Evolutionary conservation across 2,888 invertebrate species (phyloP), one percentile per base, ranked within the genome.

Genomic region (Eupithecia exiguata): DNA sequence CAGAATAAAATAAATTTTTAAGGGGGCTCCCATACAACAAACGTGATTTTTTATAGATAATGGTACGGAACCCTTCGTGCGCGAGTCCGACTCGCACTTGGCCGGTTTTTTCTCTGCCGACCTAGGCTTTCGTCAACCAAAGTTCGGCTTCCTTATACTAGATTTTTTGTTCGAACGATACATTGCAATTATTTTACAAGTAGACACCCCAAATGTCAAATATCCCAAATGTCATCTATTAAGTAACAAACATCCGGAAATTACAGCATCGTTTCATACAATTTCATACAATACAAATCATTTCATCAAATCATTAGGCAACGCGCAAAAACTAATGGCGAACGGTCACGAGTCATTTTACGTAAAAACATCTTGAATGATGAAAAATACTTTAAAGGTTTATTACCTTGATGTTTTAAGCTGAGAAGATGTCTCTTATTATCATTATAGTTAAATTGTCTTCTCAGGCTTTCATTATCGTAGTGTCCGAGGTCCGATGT

Each of bases 251-350:
- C 14, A 43, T 66, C 66, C 63, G 70, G 70, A 70, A 70, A 46
- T 70, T 46, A 46, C 70, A 21, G 62, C 63, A 63, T 70, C 46
- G 14, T 70, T 69, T 69, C 62, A 70, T 63, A 66, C 16, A 46
- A 63, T 63, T 66, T 43, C 40, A 43, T 66, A 38, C 36, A 65
- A 66, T 66, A 38, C 36, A 5, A 65, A 65, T 65, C n/a, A 65
- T 65, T 65, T 65, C 63, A 65, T 65, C 66, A 66, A 66, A 66
- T 66, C 66, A 70, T 70, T 70, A 70, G 63, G 70, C 46, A 70
- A 70, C 35, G 10, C 16, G 62, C 62, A 63, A 70, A 69, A 70
- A 63, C 62, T 69, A 62, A 62, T 46, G 62, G 36, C 40, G 35
- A 43, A 21, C 21, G n/a, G 70, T 70, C 70, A 70, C 70, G 70